These are phyloP conservation scores for Echinometra lucunter DNA, from an alignment of 53 echinoderm and acorn worm species.

Conservation along the genomic window DNA sequence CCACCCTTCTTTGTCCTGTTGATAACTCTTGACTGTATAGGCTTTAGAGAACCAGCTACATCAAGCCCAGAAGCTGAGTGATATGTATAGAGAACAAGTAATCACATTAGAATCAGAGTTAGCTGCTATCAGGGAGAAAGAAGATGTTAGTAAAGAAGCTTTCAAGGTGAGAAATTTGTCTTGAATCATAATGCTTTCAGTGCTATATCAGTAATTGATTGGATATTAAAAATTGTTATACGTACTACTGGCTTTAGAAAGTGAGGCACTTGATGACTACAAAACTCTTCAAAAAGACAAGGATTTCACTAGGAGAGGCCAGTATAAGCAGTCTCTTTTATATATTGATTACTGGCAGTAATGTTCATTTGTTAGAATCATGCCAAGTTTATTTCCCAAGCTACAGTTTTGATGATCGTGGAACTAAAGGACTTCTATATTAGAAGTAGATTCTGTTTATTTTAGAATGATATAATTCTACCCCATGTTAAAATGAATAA, in stretches of 20 bases:
- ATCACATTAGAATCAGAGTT: conserved; percentile 92
- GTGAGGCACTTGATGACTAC: background rate
- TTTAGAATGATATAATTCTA: no score
- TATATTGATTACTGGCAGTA: background rate
- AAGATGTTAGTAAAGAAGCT: conserved; percentile 96
- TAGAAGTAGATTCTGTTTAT: no score
- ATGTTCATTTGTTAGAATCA: no score
- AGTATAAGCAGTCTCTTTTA: background rate
- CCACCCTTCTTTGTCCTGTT: background rate
- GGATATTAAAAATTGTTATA: background rate
- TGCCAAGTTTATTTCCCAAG: no score
- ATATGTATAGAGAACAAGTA: conserved; percentile 98
- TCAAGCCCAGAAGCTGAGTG: conserved; percentile 96
- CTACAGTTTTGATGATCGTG: no score
- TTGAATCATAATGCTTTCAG: background rate
- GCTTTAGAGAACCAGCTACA: conserved; percentile 90
- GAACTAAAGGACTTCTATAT: no score
- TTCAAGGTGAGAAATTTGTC: conserved; percentile 82
- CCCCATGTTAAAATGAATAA: no score
- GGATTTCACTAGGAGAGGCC: background rate
- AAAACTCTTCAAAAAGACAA: background rate
- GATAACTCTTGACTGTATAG: conserved; percentile 47
- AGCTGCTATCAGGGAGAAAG: conserved; percentile 92
- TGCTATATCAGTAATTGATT: background rate
- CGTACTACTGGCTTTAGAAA: no score